Base-by-base conservation (phyloP, 53 echinoderm and acorn worm species). In the Henricia sp. region DNA sequence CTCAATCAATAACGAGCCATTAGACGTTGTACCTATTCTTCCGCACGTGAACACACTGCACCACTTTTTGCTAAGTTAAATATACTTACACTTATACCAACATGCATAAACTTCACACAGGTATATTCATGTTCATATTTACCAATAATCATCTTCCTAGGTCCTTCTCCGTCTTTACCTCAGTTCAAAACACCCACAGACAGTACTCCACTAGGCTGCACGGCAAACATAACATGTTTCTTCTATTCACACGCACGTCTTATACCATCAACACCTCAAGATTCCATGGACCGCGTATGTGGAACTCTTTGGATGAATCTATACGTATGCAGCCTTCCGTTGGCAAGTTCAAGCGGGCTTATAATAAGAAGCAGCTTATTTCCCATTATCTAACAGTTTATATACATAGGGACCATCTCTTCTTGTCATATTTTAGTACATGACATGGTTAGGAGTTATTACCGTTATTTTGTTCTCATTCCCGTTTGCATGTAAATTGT, bases 1-100 rank as follows among this genome's bases (percentile, higher is more conserved):
- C 14, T 72, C 10, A 34, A 52, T 17, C 86, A 86, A 86, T 76
- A 77, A 43, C 26, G 77, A 36, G 86, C 86, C 37, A 32, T 76
- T 6, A 26, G 52, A 50, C 52, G 70, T 16, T 70, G 70, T 46
- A 25, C 38, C 23, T 16, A 27, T 53, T 34, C 55, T 2, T 6
- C n/a, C 26, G 23, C 60, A 40, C 24, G 41, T 17, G 50, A 76
- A 21, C 77, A 86, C 29, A 66, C 77, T 12, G 75, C 76, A 66
- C 51, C 46, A 13, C 64, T 86, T 12, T 85, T 85, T 28, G 23
- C 74, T 21, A 19, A n/a, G 59, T 26, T 85, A 39, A 57, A 85
- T 37, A 60, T 25, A 21, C 29, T 85, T 3, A 85, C 13, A n/a
- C 37, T 85, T 4, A n/a, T n/a, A 52, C 41, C 50, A 68, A 83